Evolutionary conservation across 2,888 invertebrate species (phyloP).

Genomic region (Acanthoscelides obtectus): DNA sequence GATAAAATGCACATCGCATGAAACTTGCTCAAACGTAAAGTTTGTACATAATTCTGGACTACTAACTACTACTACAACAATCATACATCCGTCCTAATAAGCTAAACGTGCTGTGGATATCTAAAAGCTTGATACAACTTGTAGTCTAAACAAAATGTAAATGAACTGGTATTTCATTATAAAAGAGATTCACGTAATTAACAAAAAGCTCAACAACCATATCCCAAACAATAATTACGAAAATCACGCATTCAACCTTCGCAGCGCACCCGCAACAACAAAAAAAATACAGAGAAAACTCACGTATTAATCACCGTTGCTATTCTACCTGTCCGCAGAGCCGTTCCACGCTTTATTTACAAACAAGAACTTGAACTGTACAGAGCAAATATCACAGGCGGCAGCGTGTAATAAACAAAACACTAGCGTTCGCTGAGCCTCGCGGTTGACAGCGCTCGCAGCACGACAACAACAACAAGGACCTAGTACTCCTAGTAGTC

Average conservation of each 20-base stretch:
- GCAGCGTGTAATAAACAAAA: constrained; percentile 4
- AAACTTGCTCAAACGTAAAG: too few relatives aligned
- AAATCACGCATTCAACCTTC: background rate
- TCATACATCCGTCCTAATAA: too few relatives aligned
- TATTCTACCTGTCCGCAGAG: background rate
- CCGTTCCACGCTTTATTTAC: constrained; percentile 1
- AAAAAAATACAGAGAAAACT: background rate
- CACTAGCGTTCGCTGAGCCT: background rate
- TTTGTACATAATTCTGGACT: too few relatives aligned
- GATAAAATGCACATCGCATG: too few relatives aligned
- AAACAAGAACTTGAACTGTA: constrained; percentile 14
- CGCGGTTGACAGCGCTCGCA: constrained; percentile 2
- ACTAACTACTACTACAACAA: too few relatives aligned
- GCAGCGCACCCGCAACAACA: background rate
- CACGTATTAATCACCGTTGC: background rate
- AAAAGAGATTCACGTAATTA: too few relatives aligned
- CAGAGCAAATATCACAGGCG: constrained; percentile 12
- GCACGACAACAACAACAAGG: constrained; percentile 6
- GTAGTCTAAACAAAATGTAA: too few relatives aligned
- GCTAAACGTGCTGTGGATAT: too few relatives aligned
- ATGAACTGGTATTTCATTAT: too few relatives aligned
- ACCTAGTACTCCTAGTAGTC: background rate
- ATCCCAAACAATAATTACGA: background rate
- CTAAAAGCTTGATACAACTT: too few relatives aligned
- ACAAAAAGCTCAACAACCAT: background rate